phyloP scores from a whole-genome alignment of 2,888 invertebrate genomes.

The Parthenolecanium corni region DNA sequence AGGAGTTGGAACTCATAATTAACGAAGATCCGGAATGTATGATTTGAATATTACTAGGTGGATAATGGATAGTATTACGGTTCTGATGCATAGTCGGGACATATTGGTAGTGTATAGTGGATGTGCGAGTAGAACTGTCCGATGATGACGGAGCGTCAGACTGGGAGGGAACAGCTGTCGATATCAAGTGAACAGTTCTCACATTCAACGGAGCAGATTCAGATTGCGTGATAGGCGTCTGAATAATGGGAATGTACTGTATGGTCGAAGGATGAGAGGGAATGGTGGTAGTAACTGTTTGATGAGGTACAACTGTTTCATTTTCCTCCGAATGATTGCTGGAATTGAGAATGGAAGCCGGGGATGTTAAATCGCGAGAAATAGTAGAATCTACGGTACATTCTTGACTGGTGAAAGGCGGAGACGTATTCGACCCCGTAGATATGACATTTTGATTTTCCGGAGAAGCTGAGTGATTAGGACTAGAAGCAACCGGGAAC shows the following conservation, averaged over 20 bases:
- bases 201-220: conserved; percentile 29
- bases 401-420: conserved; percentile 5
- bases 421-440: conserved; percentile 21
- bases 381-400: conserved; percentile 1
- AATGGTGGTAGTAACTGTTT: conserved; percentile 33
- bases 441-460: conserved; percentile 18
- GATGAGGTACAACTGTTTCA: conserved; percentile 24
- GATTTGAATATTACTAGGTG: conserved; percentile 34
- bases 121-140: conserved; percentile 3
- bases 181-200: conserved; percentile 30
- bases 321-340: conserved; percentile 5
- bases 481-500: neutral
- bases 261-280: conserved; percentile 36
- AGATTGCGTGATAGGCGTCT: conserved; percentile 29
- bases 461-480: neutral
- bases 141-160: neutral
- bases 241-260: conserved; percentile 34
- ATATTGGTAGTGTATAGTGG: conserved; percentile 31
- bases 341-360: conserved; percentile 9
- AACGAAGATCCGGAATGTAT: conserved; percentile 35
- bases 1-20: conserved; percentile 34
- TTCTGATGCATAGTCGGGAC: conserved; percentile 31
- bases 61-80: conserved; percentile 35
- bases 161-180: conserved; percentile 22
- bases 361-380: conserved; percentile 4